Conservation (phyloP, 2,888 invertebrate species). For the Brassicogethes aeneus region DNA sequence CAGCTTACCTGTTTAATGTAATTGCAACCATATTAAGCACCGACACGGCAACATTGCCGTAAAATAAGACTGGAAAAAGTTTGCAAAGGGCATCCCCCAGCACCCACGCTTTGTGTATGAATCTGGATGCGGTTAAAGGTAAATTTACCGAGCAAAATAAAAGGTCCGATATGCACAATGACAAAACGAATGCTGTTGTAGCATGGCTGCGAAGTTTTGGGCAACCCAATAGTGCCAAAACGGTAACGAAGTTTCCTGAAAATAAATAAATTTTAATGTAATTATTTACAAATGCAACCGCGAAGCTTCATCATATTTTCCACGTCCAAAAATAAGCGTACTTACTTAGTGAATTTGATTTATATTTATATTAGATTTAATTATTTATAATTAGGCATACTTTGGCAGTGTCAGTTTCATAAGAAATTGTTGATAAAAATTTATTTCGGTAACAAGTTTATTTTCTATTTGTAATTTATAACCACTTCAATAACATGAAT, state of each 20-base stretch:
- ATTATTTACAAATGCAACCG: too few relatives aligned
- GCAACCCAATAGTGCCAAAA: constrained; percentile 67
- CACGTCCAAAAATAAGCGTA: too few relatives aligned
- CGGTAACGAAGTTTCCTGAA: constrained; percentile 75
- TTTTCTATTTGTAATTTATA: too few relatives aligned
- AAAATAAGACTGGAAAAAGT: constrained; percentile 81
- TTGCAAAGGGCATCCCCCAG: constrained; percentile 69
- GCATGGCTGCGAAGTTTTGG: constrained; percentile 74
- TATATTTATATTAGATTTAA: too few relatives aligned
- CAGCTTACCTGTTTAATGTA: constrained; percentile 68
- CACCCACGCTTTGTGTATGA: constrained; percentile 72
- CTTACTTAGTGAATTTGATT: too few relatives aligned
- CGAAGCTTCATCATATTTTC: too few relatives aligned
- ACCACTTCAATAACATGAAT: too few relatives aligned
- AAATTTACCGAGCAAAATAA: constrained; percentile 78
- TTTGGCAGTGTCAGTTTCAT: too few relatives aligned
- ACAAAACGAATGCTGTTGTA: constrained; percentile 81
- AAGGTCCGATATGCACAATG: constrained; percentile 76
- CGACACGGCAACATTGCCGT: constrained; percentile 83
- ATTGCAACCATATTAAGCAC: constrained; percentile 84
- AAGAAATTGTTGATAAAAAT: too few relatives aligned
- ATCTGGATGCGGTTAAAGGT: constrained; percentile 75
- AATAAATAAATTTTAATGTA: constrained; percentile 28
- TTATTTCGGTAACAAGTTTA: too few relatives aligned
- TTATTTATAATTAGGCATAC: too few relatives aligned